A percentile compares a stretch with the other conserved stretches of the same genome.
These are phyloP conservation scores for Phalanger gymnotis DNA, from an alignment of 2,797 vertebrate species.

Conservation along the genomic window DNA sequence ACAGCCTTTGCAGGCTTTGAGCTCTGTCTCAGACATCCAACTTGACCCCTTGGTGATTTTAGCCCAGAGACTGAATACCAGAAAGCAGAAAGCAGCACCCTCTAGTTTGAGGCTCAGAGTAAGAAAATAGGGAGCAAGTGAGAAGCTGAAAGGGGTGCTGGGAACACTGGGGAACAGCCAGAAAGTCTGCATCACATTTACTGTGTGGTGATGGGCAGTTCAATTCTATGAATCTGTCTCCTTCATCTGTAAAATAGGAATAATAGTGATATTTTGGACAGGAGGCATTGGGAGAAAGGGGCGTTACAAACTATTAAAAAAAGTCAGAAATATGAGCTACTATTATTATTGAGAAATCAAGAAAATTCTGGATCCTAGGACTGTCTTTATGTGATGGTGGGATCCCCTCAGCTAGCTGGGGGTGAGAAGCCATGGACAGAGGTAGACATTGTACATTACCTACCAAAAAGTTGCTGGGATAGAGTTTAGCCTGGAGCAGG, in stretches of 20 bases:
- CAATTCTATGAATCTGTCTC: not conserved
- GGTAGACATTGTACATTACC: not conserved
- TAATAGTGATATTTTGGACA: not conserved
- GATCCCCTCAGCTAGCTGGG: not conserved
- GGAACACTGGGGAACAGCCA: not conserved
- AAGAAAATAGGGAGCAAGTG: not conserved
- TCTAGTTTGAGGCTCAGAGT: not conserved
- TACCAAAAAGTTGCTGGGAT: not conserved
- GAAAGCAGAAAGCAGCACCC: rapidly evolving
- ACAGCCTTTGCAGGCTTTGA: conserved; percentile 12
- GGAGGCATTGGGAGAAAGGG: not conserved
- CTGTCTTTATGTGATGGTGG: not conserved
- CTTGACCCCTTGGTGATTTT: not conserved
- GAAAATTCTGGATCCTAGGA: not conserved
- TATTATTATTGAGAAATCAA: not conserved
- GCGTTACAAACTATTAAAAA: not conserved
- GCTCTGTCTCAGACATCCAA: not conserved
- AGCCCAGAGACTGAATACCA: not conserved
- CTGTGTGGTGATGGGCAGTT: not conserved
- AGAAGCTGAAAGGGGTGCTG: not conserved
- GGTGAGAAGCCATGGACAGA: not conserved
- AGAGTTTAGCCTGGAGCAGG: not conserved
- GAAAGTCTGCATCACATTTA: not conserved
- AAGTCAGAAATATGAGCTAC: not conserved
- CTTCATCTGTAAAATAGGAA: not conserved